These are phyloP conservation scores for Mesorhabditis belari DNA, from an alignment of 2,888 invertebrate species.

Conservation along the genomic window DNA sequence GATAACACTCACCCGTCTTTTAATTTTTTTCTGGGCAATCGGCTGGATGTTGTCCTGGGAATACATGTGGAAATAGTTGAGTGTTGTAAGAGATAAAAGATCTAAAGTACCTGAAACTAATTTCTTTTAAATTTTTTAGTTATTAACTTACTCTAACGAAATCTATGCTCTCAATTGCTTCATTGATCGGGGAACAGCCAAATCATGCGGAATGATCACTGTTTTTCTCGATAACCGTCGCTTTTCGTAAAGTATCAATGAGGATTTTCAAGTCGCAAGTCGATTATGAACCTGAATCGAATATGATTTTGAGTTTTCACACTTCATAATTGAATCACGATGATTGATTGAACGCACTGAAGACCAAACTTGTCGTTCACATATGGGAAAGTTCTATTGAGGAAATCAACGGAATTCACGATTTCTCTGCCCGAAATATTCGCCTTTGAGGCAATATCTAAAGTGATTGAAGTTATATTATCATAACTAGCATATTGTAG, in stretches of 20 bases:
- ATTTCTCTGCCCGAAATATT: slow-evolving; percentile 64
- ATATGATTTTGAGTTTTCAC: background rate
- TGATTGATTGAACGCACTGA: slow-evolving; percentile 73
- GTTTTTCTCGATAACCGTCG: slow-evolving; percentile 79
- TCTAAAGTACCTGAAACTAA: slow-evolving; percentile 77
- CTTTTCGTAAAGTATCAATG: slow-evolving; percentile 83
- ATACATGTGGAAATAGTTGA: slow-evolving; percentile 83
- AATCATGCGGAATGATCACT: slow-evolving; percentile 86
- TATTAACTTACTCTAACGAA: slow-evolving; percentile 73
- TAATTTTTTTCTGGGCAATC: slow-evolving; percentile 74
- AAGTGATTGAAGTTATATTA: no score
- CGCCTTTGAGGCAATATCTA: no score
- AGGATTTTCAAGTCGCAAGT: slow-evolving; percentile 86
- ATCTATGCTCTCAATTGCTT: slow-evolving; percentile 79
- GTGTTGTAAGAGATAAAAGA: slow-evolving; percentile 91
- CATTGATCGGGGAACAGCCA: slow-evolving; percentile 84
- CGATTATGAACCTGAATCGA: slow-evolving; percentile 79
- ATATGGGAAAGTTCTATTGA: slow-evolving; percentile 76
- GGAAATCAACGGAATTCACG: slow-evolving; percentile 66
- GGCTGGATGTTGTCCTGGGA: slow-evolving; percentile 85
- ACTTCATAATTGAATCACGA: slow-evolving; percentile 65
- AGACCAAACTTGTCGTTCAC: slow-evolving; percentile 82
- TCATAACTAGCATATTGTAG: no score
- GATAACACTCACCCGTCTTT: slow-evolving; percentile 54
- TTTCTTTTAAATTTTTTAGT: background rate